Percentiles rank a stretch among this genome's conserved stretches.
Evolutionary conservation across 2,797 vertebrate genomes (phyloP).

Genomic region (Sciaenops ocellatus): DNA sequence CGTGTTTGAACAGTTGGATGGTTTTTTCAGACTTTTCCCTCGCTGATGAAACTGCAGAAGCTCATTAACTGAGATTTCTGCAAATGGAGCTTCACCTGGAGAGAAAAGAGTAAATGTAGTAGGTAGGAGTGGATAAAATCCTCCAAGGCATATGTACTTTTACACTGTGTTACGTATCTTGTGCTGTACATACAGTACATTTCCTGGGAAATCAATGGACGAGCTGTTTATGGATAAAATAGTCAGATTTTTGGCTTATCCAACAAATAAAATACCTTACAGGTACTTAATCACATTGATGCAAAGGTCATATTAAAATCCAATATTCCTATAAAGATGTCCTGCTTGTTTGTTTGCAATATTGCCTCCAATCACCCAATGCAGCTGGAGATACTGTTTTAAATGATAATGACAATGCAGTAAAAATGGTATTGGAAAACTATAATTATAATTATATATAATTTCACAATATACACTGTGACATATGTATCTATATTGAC

Average conservation of each 20-base stretch:
- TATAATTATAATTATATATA: neutral
- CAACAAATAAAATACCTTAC: neutral
- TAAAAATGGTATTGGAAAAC: neutral
- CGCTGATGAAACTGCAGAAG: constrained; percentile 92
- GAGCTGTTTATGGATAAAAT: neutral
- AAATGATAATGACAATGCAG: neutral
- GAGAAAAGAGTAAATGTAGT: neutral
- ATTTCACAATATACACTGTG: no score
- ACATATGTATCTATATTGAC: neutral
- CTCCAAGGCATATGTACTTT: neutral
- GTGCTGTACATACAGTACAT: neutral
- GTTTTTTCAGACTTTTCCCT: constrained; percentile 90
- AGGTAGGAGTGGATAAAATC: neutral
- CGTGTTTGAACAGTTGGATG: constrained; percentile 86
- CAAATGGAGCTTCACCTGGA: constrained; percentile 93
- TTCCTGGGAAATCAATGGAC: neutral
- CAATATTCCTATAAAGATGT: neutral
- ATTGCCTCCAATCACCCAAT: neutral
- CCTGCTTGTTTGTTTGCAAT: neutral
- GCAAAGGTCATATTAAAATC: neutral
- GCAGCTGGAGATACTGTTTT: neutral
- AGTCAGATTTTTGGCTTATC: neutral
- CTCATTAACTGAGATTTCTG: constrained; percentile 88
- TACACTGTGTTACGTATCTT: neutral
- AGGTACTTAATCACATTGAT: neutral